These are phyloP conservation scores for Geotrupes spiniger DNA, from an alignment of 2,888 invertebrate species.

Conservation along the genomic window DNA sequence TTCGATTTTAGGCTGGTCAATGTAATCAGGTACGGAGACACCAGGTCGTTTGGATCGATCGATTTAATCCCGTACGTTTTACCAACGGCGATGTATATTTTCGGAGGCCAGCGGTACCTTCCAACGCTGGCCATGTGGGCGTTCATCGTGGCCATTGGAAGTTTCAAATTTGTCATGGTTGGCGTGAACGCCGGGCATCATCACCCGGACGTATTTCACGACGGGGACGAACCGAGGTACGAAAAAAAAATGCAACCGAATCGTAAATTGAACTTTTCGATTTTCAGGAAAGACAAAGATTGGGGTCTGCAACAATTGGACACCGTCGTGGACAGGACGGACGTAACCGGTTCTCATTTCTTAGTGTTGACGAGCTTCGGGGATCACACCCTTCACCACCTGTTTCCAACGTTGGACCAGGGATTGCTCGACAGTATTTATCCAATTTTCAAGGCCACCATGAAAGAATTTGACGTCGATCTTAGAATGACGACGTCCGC, in stretches of 20 bases:
- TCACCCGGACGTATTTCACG: slow-evolving; percentile 73
- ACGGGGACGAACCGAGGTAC: slow-evolving; percentile 67
- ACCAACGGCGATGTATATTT: slow-evolving; percentile 28
- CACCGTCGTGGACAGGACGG: slow-evolving; percentile 68
- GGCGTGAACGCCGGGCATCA: slow-evolving; percentile 74
- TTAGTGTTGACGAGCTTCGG: slow-evolving; percentile 72
- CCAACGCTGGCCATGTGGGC: slow-evolving; percentile 55
- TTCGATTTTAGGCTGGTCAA: slow-evolving; percentile 9
- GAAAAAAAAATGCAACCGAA: too few species aligned
- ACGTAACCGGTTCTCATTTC: slow-evolving; percentile 64
- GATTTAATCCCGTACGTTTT: slow-evolving; percentile 40
- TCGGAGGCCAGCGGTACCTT: slow-evolving; percentile 38
- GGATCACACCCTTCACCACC: slow-evolving; percentile 74
- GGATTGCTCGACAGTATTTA: slow-evolving; percentile 65
- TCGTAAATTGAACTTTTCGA: too few species aligned
- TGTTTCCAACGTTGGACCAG: slow-evolving; percentile 80
- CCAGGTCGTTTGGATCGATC: slow-evolving; percentile 38
- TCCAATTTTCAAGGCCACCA: slow-evolving; percentile 61
- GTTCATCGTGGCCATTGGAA: slow-evolving; percentile 54
- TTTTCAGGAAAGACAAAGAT: slow-evolving; percentile 54
- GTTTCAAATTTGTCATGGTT: slow-evolving; percentile 60
- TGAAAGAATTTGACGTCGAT: slow-evolving; percentile 61
- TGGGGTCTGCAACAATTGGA: slow-evolving; percentile 79
- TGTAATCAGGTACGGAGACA: slow-evolving; percentile 6
- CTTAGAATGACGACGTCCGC: slow-evolving; percentile 54